These are phyloP conservation scores for Phalera bucephala DNA, from an alignment of 2,888 invertebrate genomes.

Conservation along the genomic window DNA sequence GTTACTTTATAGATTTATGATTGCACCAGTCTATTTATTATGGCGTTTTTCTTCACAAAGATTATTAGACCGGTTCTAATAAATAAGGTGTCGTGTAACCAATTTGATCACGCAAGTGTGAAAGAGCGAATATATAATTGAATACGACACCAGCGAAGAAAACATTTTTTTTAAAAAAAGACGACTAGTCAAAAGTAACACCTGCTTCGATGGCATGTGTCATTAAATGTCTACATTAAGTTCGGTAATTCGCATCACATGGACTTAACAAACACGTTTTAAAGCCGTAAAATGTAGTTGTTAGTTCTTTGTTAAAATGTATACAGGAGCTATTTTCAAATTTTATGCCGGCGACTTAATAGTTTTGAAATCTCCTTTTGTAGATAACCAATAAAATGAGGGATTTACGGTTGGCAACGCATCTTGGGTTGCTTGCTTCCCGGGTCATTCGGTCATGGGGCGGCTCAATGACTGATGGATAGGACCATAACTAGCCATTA, in stretches of 20 bases:
- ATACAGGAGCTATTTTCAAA: no score
- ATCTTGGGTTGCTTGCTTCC: constrained; percentile 30
- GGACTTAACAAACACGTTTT: no score
- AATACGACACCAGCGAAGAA: neutral
- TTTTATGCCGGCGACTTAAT: no score
- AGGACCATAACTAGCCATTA: constrained; percentile 41
- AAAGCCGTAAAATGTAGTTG: neutral
- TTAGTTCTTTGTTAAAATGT: neutral
- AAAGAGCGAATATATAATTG: neutral
- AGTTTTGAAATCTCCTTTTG: no score
- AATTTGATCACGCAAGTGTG: neutral
- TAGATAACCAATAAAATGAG: no score
- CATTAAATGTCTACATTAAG: no score
- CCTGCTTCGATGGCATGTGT: no score
- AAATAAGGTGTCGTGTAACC: neutral
- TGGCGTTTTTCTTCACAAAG: neutral
- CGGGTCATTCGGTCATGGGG: constrained; percentile 42
- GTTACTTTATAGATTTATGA: neutral
- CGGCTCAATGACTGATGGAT: constrained; percentile 40
- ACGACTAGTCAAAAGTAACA: no score
- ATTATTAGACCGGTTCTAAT: neutral
- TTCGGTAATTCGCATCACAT: no score
- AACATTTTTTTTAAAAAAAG: no score
- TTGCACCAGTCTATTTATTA: neutral
- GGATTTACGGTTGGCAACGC: neutral